phyloP scores from a whole-genome alignment of 2,797 vertebrate genomes.

The Poecilia wingei region DNA sequence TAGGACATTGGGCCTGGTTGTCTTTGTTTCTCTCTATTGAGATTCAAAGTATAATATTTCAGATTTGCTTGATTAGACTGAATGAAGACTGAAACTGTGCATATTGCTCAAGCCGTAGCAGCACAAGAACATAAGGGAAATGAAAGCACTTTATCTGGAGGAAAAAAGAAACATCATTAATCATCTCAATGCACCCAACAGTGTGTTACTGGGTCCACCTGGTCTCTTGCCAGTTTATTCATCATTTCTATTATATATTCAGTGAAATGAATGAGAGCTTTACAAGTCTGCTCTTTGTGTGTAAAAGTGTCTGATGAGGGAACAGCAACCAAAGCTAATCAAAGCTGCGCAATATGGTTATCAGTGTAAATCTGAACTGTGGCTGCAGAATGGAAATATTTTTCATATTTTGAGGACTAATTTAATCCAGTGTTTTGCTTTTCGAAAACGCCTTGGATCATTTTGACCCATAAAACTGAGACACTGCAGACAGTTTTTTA shows the following conservation, averaged over 20 bases:
- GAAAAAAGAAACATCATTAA: slow-evolving; percentile 25
- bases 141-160: slow-evolving; percentile 5
- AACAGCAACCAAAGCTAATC: background rate
- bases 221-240: slow-evolving; percentile 52
- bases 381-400: background rate
- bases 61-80: background rate
- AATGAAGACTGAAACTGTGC: slow-evolving; percentile 6
- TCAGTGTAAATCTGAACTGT: background rate
- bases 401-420: background rate
- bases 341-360: background rate
- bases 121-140: background rate
- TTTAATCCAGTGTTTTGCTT: background rate
- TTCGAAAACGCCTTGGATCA: background rate
- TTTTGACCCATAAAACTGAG: background rate
- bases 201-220: slow-evolving; percentile 35
- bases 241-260: background rate
- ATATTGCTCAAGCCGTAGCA: background rate
- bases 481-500: slow-evolving; percentile 11
- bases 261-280: background rate
- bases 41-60: background rate
- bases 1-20: slow-evolving; percentile 2
- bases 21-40: slow-evolving; percentile 22
- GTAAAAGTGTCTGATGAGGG: background rate
- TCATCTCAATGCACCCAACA: slow-evolving; percentile 24
- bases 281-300: background rate